Evolutionary conservation across 2,888 invertebrate species (phyloP).

Genomic region (Alitta virens): DNA sequence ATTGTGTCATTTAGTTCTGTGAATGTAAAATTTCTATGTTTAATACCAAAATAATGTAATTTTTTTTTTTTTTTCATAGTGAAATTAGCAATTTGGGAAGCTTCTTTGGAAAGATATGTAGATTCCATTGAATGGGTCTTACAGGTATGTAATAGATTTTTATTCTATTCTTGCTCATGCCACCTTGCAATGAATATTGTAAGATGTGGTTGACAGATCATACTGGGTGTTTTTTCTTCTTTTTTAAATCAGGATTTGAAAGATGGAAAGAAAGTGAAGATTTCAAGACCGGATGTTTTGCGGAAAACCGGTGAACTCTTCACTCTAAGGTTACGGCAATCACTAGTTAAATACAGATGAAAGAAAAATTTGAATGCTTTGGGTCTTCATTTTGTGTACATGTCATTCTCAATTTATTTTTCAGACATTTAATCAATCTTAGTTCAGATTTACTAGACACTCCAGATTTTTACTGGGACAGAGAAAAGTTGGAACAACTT

Average conservation of each 20-base stretch:
- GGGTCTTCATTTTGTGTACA: not conserved
- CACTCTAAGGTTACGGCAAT: constrained; percentile 65
- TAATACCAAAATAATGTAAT: not conserved
- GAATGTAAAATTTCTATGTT: too few relatives aligned
- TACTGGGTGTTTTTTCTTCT: constrained; percentile 15
- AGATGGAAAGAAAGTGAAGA: constrained; percentile 67
- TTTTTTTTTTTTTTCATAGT: constrained; percentile 60
- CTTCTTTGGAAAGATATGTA: constrained; percentile 77
- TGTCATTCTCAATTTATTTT: constrained; percentile 1
- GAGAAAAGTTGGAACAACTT: constrained; percentile 80
- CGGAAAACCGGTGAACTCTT: constrained; percentile 84
- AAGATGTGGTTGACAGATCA: too few relatives aligned
- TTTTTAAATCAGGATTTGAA: constrained; percentile 69
- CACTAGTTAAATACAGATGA: not conserved
- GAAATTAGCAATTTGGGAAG: constrained; percentile 92
- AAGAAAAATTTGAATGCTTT: not conserved
- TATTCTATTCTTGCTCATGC: not conserved
- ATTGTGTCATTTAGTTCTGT: too few relatives aligned
- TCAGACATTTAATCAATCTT: constrained; percentile 79
- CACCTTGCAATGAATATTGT: too few relatives aligned
- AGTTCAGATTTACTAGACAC: constrained; percentile 92
- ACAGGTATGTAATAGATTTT: constrained; percentile 55
- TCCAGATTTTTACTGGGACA: constrained; percentile 98
- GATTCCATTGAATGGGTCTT: constrained; percentile 80
- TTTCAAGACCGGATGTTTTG: constrained; percentile 71